Evolutionary conservation across 2,888 invertebrate species (phyloP), one percentile per base, ranked within the genome.

Genomic region (Dorcus hopei): DNA sequence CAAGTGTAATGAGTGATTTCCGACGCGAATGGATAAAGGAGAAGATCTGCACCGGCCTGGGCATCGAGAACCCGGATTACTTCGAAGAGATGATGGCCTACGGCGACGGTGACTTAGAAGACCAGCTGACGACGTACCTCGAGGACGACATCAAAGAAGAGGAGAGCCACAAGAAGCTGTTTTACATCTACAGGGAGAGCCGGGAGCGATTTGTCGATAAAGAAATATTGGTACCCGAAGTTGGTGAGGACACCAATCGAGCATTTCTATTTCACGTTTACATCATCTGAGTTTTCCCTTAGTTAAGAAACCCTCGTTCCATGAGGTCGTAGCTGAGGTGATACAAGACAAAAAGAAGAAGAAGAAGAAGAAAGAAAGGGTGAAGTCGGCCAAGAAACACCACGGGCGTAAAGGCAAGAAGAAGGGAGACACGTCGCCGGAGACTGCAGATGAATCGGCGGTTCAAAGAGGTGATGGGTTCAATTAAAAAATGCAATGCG

Each of bases 191-290:
- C 69, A 88, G 88, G 72, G 87, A 87, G 1, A 86, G 87, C 66
- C 86, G 85, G 52, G 89, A 88, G 68, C 88, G 87, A 72, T 78
- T 89, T 7, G 82, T 88, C 14, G 90, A 91, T 70, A 88, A 88
- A 71, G 90, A 91, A 75, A 85, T 90, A 59, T 83, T 87, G 3
- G 82, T 87, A 41, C 80, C 85, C 65, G 89, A 91, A 79, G 86
- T 88, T 83, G 87, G 90, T 91, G 80, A 83, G 83, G 26, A 8
- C 41, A 8, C n/a, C 11, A n/a, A 43, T 53, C 2, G 33, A 16
- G 1, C 11, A 14, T 8, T 57, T 48, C 6, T 39, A 39, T n/a
- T 19, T 52, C 6, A 41, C 19, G 14, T 19, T 52, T 3, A 19
- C 19, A 19, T 3, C 19, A 2, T 19, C 2, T 19, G 26, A 42